A percentile compares a stretch with the other conserved stretches of the same genome.
Evolutionary conservation across 1,140 invertebrate species (phyloP).

Genomic region (Araneus ventricosus): DNA sequence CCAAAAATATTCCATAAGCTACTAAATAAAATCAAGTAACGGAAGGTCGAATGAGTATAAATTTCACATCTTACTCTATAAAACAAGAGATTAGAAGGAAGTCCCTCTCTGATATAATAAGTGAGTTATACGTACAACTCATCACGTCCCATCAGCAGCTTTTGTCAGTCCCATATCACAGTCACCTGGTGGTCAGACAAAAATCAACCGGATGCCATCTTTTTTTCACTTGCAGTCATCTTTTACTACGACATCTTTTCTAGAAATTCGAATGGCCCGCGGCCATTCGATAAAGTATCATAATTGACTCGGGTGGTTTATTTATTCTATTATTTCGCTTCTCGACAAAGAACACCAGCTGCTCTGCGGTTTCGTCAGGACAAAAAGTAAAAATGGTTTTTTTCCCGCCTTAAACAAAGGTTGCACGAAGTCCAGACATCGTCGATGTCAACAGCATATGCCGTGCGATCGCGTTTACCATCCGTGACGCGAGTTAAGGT

Average conservation of each 20-base stretch:
- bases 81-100: background rate
- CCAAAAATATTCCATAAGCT: too few relatives aligned
- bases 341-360: conserved; percentile 56
- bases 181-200: conserved; percentile 56
- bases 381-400: conserved; percentile 13
- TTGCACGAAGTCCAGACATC: conserved; percentile 12
- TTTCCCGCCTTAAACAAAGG: conserved; percentile 39
- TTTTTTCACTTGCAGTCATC: conserved; percentile 9
- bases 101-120: background rate
- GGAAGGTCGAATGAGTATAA: background rate
- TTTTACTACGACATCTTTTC: background rate
- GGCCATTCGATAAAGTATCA: conserved; percentile 61
- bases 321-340: conserved; percentile 31
- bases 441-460: conserved; percentile 27
- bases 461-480: background rate
- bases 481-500: background rate
- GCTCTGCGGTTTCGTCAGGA: conserved; percentile 42
- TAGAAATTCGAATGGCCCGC: conserved; percentile 40
- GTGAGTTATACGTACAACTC: background rate
- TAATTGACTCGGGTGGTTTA: conserved; percentile 48
- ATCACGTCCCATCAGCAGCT: conserved; percentile 27
- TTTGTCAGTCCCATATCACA: background rate
- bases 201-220: conserved; percentile 26
- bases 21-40: background rate
- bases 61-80: background rate